Evolutionary conservation across 2,888 invertebrate genomes (phyloP).

Genomic region (Aleiodes alternator): DNA sequence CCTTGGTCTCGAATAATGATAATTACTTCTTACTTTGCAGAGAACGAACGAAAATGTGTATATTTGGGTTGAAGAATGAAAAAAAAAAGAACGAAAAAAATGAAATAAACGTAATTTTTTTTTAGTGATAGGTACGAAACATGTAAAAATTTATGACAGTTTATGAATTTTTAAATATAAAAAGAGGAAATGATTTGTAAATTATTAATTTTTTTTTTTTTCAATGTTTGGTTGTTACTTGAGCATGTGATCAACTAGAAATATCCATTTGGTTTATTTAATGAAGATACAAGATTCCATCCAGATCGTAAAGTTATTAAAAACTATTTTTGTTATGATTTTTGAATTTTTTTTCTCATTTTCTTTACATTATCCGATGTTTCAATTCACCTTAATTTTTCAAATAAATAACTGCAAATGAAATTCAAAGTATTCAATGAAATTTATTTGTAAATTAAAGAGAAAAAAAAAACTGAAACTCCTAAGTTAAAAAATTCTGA

Average conservation of each 20-base stretch:
- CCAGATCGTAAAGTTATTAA: too few relatives aligned
- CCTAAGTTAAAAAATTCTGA: neutral
- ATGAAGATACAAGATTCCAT: neutral
- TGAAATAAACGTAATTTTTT: constrained; percentile 60
- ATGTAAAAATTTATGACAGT: constrained; percentile 66
- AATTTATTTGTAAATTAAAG: neutral
- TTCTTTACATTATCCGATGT: neutral
- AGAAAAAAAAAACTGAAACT: neutral
- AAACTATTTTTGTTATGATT: neutral
- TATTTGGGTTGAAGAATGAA: constrained; percentile 43
- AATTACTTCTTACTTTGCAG: too few relatives aligned
- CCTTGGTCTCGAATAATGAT: too few relatives aligned
- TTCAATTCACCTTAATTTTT: too few relatives aligned
- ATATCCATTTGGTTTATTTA: too few relatives aligned
- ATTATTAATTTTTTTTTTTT: constrained; percentile 66
- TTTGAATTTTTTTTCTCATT: neutral
- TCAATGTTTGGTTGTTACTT: constrained; percentile 55
- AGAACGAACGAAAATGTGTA: constrained; percentile 48
- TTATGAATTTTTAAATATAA: constrained; percentile 64
- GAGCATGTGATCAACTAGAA: too few relatives aligned
- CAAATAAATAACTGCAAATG: too few relatives aligned
- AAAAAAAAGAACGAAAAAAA: constrained; percentile 10
- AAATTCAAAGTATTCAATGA: neutral
- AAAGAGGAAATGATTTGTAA: constrained; percentile 58
- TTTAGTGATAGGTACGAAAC: constrained; percentile 61